These are phyloP conservation scores for Glomeris maerens DNA, from an alignment of 1,140 invertebrate species.

Conservation along the genomic window DNA sequence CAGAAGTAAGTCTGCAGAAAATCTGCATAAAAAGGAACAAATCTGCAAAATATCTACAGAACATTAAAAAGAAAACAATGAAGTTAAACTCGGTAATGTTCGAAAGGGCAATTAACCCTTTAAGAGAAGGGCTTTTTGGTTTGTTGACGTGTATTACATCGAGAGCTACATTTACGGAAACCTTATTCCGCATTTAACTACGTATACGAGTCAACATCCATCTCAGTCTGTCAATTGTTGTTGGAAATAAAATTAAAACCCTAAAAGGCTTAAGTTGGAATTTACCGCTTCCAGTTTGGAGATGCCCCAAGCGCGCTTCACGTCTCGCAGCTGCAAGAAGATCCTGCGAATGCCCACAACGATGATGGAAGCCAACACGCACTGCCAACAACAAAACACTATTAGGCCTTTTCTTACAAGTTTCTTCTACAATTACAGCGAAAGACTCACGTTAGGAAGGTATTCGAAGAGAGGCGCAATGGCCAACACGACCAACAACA, in stretches of 20 bases:
- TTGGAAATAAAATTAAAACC: not conserved
- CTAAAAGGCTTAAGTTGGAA: no score
- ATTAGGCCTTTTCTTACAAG: conserved; percentile 5
- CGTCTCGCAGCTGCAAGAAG: conserved; percentile 62
- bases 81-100: not conserved
- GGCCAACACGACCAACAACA: conserved; percentile 62
- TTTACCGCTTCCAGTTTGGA: conserved; percentile 40
- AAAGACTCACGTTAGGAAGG: conserved; percentile 49
- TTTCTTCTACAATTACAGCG: not conserved
- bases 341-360: conserved; percentile 79
- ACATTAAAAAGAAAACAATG: conserved; percentile 28
- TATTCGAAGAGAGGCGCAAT: conserved; percentile 69
- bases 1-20: no score
- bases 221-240: not conserved
- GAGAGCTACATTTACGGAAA: not conserved
- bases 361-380: conserved; percentile 74
- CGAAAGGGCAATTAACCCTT: not conserved
- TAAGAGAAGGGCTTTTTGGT: not conserved
- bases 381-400: conserved; percentile 35
- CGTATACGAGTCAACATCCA: not conserved
- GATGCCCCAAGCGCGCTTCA: conserved; percentile 54
- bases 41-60: no score
- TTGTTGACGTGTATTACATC: not conserved
- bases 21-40: no score
- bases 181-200: not conserved